Evolutionary conservation across 2,113 vertebrate species (phyloP).

Genomic region (Anolis carolinensis): DNA sequence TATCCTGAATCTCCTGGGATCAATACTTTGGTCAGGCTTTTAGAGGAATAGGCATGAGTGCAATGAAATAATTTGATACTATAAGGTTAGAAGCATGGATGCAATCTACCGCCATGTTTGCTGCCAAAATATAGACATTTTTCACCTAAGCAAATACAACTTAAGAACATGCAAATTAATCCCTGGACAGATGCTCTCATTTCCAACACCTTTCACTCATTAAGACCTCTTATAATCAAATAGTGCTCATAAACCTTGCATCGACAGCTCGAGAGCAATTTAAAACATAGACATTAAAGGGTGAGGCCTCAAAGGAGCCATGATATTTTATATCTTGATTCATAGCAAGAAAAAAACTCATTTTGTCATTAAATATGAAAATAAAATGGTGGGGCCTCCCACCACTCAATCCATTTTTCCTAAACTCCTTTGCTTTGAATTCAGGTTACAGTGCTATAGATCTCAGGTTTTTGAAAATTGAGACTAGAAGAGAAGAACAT

Average conservation of each 20-base stretch:
- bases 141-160: slow-evolving; percentile 10
- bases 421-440: neutral
- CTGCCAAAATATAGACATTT: slow-evolving; percentile 18
- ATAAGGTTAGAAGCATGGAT: neutral
- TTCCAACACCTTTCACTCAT: neutral
- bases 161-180: neutral
- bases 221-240: neutral
- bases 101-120: neutral
- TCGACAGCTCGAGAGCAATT: neutral
- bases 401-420: neutral
- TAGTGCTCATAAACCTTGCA: neutral
- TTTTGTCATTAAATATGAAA: neutral
- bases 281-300: neutral
- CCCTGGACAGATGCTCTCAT: neutral
- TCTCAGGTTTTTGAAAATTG: neutral
- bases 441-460: neutral
- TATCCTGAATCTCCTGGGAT: neutral
- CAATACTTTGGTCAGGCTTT: neutral
- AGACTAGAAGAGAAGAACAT: neutral
- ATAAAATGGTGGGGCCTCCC: slow-evolving; percentile 13
- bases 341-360: neutral
- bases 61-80: neutral
- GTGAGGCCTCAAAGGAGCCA: neutral
- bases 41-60: neutral
- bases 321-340: slow-evolving; percentile 1